These are phyloP conservation scores for Polymixis lichenea DNA, from an alignment of 2,888 invertebrate genomes.

Conservation along the genomic window DNA sequence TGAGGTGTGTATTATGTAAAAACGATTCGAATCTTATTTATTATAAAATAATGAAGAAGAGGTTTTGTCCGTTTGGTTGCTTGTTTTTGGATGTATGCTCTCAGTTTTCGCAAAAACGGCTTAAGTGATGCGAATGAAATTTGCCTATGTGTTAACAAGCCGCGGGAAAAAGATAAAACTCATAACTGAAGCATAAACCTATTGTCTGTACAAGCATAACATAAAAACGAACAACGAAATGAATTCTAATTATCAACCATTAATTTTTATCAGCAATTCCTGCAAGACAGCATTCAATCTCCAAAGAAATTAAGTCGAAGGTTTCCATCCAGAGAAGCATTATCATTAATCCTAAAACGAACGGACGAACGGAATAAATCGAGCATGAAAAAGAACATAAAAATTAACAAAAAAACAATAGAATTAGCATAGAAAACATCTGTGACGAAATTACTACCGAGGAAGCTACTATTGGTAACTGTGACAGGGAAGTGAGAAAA, in stretches of 20 bases:
- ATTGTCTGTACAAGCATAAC: no score
- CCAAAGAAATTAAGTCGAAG: conserved; percentile 61
- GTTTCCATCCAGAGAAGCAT: conserved; percentile 79
- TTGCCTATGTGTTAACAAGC: no score
- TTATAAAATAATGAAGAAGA: no score
- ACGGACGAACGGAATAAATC: conserved; percentile 86
- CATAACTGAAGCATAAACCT: no score
- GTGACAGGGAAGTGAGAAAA: conserved; percentile 32
- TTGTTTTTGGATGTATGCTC: no score
- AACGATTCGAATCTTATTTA: no score
- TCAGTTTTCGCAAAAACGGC: no score
- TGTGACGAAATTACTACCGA: conserved; percentile 82
- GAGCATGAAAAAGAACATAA: conserved; percentile 88
- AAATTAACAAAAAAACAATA: conserved; percentile 91
- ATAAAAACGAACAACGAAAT: no score
- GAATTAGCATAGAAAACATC: conserved; percentile 91
- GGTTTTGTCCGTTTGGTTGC: no score
- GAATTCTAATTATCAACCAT: conserved; percentile 60
- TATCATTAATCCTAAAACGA: conserved; percentile 86
- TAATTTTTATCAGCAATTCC: conserved; percentile 63
- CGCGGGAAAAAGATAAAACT: no score
- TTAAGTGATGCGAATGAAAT: no score
- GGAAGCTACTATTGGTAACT: conserved; percentile 70
- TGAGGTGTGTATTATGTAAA: no score
- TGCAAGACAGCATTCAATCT: conserved; percentile 59